Evolutionary conservation across 1,140 invertebrate species (phyloP).

Genomic region (Samia ricini): DNA sequence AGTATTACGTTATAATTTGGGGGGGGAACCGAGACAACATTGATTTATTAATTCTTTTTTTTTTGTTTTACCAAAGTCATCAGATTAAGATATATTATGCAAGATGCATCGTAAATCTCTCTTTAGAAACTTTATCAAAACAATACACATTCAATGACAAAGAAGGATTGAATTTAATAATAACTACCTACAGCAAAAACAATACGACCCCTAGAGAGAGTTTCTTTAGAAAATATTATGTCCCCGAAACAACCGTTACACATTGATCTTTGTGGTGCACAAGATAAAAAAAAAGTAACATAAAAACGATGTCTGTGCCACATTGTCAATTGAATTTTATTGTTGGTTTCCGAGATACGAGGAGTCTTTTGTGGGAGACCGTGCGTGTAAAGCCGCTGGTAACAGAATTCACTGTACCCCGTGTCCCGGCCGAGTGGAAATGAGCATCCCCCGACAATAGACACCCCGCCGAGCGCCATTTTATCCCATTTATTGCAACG

Average conservation of each 20-base stretch:
- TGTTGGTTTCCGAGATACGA: slow-evolving; percentile 68
- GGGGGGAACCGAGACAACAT: neutral
- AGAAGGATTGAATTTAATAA: slow-evolving; percentile 42
- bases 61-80: neutral
- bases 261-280: slow-evolving; percentile 39
- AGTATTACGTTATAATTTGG: too few species aligned
- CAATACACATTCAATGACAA: slow-evolving; percentile 17
- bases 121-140: neutral
- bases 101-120: too few species aligned
- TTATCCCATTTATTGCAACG: slow-evolving; percentile 62
- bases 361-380: slow-evolving; percentile 66
- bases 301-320: slow-evolving; percentile 50
- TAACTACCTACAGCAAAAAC: slow-evolving; percentile 51
- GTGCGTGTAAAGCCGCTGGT: slow-evolving; percentile 71
- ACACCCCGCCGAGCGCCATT: slow-evolving; percentile 55
- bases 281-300: slow-evolving; percentile 21
- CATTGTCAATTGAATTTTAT: slow-evolving; percentile 77
- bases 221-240: slow-evolving; percentile 64
- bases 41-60: neutral
- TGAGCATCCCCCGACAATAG: slow-evolving; percentile 62
- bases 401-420: slow-evolving; percentile 31
- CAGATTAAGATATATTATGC: neutral
- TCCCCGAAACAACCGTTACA: slow-evolving; percentile 58
- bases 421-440: slow-evolving; percentile 31
- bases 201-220: slow-evolving; percentile 44